Percentiles rank a stretch among this genome's conserved stretches.
These are phyloP conservation scores for Diarsia brunnea DNA, from an alignment of 2,888 invertebrate species.

Conservation along the genomic window DNA sequence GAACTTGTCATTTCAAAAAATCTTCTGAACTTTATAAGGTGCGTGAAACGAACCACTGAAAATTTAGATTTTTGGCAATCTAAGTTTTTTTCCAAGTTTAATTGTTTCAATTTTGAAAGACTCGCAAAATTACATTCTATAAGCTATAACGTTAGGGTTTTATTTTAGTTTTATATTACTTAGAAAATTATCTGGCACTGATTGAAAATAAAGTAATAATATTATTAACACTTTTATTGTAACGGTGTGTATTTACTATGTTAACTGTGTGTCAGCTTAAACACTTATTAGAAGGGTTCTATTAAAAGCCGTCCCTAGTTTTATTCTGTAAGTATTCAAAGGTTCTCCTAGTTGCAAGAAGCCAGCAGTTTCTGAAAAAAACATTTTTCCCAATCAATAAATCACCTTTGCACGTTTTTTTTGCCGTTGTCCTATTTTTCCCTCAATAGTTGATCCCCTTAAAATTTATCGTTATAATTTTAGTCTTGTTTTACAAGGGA, in stretches of 20 bases:
- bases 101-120: not conserved
- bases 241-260: too few species aligned
- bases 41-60: slow-evolving; percentile 5
- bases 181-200: not conserved
- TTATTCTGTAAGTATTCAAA: not conserved
- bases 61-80: not conserved
- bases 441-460: slow-evolving; percentile 71
- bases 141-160: not conserved
- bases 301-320: not conserved
- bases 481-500: slow-evolving; percentile 64
- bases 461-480: slow-evolving; percentile 74
- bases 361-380: slow-evolving; percentile 14
- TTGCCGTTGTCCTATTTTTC: slow-evolving; percentile 29
- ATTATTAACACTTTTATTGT: too few species aligned
- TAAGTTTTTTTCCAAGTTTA: not conserved
- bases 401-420: slow-evolving; percentile 22
- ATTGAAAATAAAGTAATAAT: not conserved
- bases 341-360: not conserved
- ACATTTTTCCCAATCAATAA: slow-evolving; percentile 37
- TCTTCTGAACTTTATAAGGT: slow-evolving; percentile 22
- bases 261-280: too few species aligned
- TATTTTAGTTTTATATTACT: not conserved
- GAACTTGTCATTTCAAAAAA: slow-evolving; percentile 27
- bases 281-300: too few species aligned
- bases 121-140: too few species aligned